Percentiles rank a stretch among this genome's conserved stretches.
These are phyloP conservation scores for Tipula lateralis DNA, from an alignment of 2,888 invertebrate species.

Conservation along the genomic window DNA sequence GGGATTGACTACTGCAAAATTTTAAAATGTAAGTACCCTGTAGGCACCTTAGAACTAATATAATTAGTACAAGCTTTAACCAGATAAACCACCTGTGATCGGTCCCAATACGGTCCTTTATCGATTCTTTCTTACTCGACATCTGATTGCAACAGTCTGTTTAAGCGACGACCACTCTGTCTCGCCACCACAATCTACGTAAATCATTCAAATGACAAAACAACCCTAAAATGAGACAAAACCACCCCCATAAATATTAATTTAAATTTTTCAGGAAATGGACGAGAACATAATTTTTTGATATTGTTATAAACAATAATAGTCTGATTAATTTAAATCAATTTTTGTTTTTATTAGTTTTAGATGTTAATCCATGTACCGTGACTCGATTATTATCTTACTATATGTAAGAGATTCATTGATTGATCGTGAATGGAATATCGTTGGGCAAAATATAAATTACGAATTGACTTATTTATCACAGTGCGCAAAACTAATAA, in stretches of 20 bases:
- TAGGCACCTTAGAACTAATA: too few relatives aligned
- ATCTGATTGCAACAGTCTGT: too few relatives aligned
- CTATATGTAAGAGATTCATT: background rate
- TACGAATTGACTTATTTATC: background rate
- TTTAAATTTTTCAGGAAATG: background rate
- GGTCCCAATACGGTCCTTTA: too few relatives aligned
- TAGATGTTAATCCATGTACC: background rate
- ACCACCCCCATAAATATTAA: background rate
- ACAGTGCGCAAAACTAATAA: background rate
- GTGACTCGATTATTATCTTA: background rate
- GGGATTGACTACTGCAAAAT: too few relatives aligned
- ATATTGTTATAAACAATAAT: background rate
- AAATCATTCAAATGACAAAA: too few relatives aligned
- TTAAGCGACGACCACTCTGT: too few relatives aligned
- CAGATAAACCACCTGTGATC: too few relatives aligned
- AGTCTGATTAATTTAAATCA: background rate
- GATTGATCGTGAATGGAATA: background rate
- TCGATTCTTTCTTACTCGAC: too few relatives aligned
- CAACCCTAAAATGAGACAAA: background rate
- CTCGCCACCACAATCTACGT: too few relatives aligned
- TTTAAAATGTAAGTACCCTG: too few relatives aligned
- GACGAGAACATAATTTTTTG: background rate
- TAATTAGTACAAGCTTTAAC: too few relatives aligned
- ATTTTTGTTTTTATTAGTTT: background rate
- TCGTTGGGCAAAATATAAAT: background rate